Evolutionary conservation across 2,888 invertebrate species (phyloP).

Genomic region (Amblyjoppa fuscipennis): DNA sequence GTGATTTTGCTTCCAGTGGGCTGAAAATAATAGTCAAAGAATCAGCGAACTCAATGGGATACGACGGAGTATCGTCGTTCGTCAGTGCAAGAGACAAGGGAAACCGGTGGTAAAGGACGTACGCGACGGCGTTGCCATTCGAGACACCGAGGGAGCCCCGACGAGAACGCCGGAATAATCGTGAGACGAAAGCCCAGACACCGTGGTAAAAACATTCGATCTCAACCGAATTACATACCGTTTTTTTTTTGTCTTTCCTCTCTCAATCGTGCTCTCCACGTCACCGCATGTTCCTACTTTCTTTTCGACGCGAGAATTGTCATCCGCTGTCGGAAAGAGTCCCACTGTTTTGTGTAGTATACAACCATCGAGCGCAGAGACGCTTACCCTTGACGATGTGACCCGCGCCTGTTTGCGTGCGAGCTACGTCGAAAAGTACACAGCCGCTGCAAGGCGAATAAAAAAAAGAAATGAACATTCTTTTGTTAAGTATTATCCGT

Average conservation of each 20-base stretch:
- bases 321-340: neutral
- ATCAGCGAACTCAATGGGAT: slow-evolving; percentile 2
- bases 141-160: neutral
- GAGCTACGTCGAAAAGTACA: neutral
- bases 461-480: neutral
- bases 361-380: neutral
- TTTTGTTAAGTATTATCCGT: neutral
- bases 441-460: slow-evolving; percentile 3
- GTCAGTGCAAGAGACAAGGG: slow-evolving; percentile 1
- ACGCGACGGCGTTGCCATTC: neutral
- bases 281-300: slow-evolving; percentile 44
- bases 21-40: neutral
- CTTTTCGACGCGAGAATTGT: slow-evolving; percentile 14
- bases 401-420: neutral
- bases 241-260: neutral
- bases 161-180: neutral
- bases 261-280: neutral
- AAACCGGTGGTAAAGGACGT: neutral
- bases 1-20: slow-evolving; percentile 21
- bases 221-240: slow-evolving; percentile 35
- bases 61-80: neutral
- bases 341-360: neutral
- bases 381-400: slow-evolving; percentile 1
- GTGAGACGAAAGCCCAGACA: slow-evolving; percentile 25
- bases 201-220: slow-evolving; percentile 56